Conservation (phyloP, 2,797 vertebrate genomes). For the Bradypus variegatus region DNA sequence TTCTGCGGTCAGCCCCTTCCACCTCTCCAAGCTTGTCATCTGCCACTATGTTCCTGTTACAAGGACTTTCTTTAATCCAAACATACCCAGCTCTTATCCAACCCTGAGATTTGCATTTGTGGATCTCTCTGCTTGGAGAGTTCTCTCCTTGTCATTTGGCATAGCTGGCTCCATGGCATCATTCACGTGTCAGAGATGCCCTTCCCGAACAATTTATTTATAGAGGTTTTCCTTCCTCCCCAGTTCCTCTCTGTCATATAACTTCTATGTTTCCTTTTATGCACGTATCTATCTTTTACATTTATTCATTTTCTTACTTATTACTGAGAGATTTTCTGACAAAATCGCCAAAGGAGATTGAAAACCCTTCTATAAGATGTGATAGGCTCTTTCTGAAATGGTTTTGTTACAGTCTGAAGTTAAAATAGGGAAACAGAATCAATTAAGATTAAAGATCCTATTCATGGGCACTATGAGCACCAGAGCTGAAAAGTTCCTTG, state of each 20-base stretch:
- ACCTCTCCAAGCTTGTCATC: background rate
- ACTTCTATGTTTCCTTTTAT: background rate
- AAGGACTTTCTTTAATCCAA: background rate
- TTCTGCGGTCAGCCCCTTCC: background rate
- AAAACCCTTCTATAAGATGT: background rate
- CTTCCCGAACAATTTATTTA: background rate
- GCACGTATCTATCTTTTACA: background rate
- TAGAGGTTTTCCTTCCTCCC: background rate
- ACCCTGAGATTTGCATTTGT: background rate
- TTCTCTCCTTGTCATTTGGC: background rate
- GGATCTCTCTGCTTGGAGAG: background rate
- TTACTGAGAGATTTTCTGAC: constrained; percentile 2
- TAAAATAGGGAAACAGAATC: constrained; percentile 7
- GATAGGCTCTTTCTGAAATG: constrained; percentile 1
- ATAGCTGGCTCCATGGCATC: rapidly evolving
- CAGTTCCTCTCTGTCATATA: background rate
- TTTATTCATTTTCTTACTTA: background rate
- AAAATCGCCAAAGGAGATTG: background rate
- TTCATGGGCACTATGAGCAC: background rate
- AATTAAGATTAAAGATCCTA: background rate
- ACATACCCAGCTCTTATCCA: background rate
- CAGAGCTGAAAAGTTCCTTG: background rate
- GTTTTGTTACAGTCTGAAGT: background rate
- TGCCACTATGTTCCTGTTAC: background rate
- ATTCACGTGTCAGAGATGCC: background rate